Conservation (phyloP, 2,888 invertebrate genomes). For the Metalampra italica region DNA sequence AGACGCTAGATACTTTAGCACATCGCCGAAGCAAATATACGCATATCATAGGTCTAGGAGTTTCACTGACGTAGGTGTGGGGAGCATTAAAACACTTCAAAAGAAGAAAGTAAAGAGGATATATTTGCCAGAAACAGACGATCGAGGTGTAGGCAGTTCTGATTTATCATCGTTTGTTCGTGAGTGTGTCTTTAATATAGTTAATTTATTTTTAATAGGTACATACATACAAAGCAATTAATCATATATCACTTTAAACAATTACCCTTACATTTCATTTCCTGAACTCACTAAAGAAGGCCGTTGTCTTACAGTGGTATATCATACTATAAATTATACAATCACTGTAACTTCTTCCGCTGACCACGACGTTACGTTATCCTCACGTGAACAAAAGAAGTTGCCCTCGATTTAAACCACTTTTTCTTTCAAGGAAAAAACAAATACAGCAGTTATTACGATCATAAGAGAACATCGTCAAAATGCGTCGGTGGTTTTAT, state of each 20-base stretch:
- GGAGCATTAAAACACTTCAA: slow-evolving; percentile 40
- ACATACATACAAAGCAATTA: no score
- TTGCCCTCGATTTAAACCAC: no score
- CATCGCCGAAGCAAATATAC: slow-evolving; percentile 30
- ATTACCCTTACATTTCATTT: no score
- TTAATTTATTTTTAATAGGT: neutral
- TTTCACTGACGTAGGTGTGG: slow-evolving; percentile 45
- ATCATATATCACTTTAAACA: no score
- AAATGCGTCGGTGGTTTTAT: slow-evolving; percentile 49
- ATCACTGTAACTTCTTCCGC: no score
- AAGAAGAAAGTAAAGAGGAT: slow-evolving; percentile 42
- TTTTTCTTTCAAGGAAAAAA: slow-evolving; percentile 33
- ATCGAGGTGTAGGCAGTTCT: slow-evolving; percentile 47
- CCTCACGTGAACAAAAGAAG: no score
- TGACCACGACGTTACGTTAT: no score
- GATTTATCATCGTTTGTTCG: slow-evolving; percentile 31
- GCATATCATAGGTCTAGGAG: slow-evolving; percentile 31
- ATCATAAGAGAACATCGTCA: slow-evolving; percentile 44
- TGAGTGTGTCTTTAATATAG: slow-evolving; percentile 26
- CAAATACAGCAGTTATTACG: slow-evolving; percentile 31
- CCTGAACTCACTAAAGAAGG: no score
- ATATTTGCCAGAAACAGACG: slow-evolving; percentile 50
- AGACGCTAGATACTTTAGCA: slow-evolving; percentile 26
- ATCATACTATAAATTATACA: no score
- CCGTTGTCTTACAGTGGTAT: no score